phyloP scores from a whole-genome alignment of 2,888 invertebrate species.

The Andrena marginata region DNA sequence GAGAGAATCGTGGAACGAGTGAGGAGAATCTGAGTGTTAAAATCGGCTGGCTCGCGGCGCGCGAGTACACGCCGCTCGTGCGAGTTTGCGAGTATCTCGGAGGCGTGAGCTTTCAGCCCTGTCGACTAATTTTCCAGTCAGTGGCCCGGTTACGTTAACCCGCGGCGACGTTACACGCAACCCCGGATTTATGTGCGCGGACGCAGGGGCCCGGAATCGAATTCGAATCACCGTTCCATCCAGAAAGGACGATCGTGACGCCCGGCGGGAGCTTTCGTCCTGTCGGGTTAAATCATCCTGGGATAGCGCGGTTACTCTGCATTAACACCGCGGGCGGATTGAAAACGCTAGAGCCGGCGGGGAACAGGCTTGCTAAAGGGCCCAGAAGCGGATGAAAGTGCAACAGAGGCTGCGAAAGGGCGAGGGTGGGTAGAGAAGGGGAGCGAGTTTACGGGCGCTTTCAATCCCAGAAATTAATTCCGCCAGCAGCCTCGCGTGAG shows the following conservation, averaged over 20 bases:
- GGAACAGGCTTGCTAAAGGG: slow-evolving; percentile 19
- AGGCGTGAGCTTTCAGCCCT: slow-evolving; percentile 48
- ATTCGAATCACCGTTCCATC: slow-evolving; percentile 55
- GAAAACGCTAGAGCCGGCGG: slow-evolving; percentile 49
- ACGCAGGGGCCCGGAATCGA: slow-evolving; percentile 46
- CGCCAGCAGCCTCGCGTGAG: slow-evolving; percentile 15
- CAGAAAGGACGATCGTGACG: slow-evolving; percentile 46
- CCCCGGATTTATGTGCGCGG: slow-evolving; percentile 52
- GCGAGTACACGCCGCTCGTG: background rate
- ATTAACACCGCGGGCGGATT: slow-evolving; percentile 57
- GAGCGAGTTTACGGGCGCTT: slow-evolving; percentile 33
- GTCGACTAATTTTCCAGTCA: slow-evolving; percentile 63
- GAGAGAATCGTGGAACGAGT: background rate
- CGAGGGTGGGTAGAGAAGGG: background rate
- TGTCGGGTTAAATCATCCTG: slow-evolving; percentile 64
- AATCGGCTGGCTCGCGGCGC: slow-evolving; percentile 1
- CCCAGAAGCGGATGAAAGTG: background rate
- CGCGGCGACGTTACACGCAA: slow-evolving; percentile 51
- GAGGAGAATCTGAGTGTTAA: background rate
- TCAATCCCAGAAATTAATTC: slow-evolving; percentile 57
- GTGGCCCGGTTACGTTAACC: slow-evolving; percentile 53
- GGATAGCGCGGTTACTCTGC: slow-evolving; percentile 51
- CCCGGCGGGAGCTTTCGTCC: slow-evolving; percentile 13
- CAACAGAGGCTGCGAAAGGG: background rate
- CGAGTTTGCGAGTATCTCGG: slow-evolving; percentile 10